These are phyloP conservation scores for Parnassius glacialis DNA, from an alignment of 2,888 invertebrate species.

Conservation along the genomic window DNA sequence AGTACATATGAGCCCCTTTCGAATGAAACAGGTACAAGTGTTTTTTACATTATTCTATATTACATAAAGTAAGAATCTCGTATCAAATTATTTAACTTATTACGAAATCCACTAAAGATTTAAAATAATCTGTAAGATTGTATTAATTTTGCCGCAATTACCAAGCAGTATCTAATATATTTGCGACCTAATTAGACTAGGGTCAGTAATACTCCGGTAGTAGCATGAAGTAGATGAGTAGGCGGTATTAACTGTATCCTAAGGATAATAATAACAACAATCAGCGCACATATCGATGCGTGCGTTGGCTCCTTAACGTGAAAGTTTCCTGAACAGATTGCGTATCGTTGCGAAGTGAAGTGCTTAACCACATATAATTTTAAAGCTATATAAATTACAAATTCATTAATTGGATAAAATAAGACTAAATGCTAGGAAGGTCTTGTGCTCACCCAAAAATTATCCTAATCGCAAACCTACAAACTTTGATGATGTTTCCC, in stretches of 20 bases:
- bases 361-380: constrained; percentile 7
- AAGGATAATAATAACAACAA: constrained; percentile 54
- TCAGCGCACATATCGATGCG: constrained; percentile 49
- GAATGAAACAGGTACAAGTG: no score
- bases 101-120: no score
- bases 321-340: constrained; percentile 20
- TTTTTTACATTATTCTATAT: no score
- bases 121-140: no score
- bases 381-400: background rate
- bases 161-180: constrained; percentile 8
- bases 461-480: no score
- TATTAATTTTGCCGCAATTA: constrained; percentile 1
- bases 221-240: constrained; percentile 37
- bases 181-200: constrained; percentile 32
- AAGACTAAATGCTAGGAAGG: no score
- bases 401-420: background rate
- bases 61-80: no score
- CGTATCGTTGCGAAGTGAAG: constrained; percentile 13
- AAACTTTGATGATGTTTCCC: no score
- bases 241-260: constrained; percentile 52
- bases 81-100: no score
- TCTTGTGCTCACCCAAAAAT: no score
- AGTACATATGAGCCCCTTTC: no score
- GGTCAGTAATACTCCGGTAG: constrained; percentile 28
- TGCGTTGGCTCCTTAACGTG: constrained; percentile 32